Percentiles rank a stretch among this genome's conserved stretches.
Evolutionary conservation across 1,140 invertebrate species (phyloP).

Genomic region (Hypsibius dujardini): DNA sequence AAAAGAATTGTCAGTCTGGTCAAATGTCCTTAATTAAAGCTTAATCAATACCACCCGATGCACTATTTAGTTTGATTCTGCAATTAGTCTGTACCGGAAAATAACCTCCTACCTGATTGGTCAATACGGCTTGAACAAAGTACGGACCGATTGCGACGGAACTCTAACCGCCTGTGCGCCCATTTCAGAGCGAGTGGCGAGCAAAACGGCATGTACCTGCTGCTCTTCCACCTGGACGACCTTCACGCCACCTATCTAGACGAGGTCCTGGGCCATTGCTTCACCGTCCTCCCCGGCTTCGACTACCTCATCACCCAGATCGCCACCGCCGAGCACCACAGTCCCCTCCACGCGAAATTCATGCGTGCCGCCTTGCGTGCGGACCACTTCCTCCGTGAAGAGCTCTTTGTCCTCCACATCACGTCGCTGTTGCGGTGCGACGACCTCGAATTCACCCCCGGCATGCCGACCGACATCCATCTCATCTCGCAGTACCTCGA

Average conservation of each 20-base stretch:
- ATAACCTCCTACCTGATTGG: background rate
- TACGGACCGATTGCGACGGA: background rate
- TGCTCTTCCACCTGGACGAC: background rate
- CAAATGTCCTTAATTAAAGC: background rate
- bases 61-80: background rate
- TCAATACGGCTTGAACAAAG: background rate
- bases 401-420: background rate
- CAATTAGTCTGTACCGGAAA: background rate
- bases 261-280: background rate
- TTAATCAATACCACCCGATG: background rate
- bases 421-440: background rate
- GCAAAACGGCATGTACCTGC: background rate
- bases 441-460: conserved; percentile 1
- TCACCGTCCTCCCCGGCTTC: background rate
- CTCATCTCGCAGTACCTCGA: background rate
- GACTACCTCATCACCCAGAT: background rate
- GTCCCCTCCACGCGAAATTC: background rate
- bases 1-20: too few relatives aligned
- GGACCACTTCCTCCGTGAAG: background rate
- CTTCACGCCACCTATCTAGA: background rate
- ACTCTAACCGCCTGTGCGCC: background rate
- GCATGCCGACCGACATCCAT: background rate
- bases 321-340: background rate
- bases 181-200: background rate
- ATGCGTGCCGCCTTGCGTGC: background rate